phyloP scores from a whole-genome alignment of 2,113 vertebrate genomes.

The Taxidea taxus region DNA sequence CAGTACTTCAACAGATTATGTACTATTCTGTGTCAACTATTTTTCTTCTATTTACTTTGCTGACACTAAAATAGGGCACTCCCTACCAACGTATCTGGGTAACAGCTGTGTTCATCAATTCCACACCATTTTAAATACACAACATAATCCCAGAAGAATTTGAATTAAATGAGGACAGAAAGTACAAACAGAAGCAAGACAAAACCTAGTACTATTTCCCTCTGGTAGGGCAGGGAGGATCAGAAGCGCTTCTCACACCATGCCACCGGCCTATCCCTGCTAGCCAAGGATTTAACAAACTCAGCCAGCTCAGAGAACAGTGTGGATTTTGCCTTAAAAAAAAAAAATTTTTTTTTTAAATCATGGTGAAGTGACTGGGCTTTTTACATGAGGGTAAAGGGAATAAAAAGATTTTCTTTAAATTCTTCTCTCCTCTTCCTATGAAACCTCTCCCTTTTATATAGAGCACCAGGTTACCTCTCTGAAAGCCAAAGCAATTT shows the following conservation, averaged over 20 bases:
- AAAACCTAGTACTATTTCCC: neutral
- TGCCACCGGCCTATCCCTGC: neutral
- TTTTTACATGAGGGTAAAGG: conserved; percentile 48
- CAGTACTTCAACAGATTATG: neutral
- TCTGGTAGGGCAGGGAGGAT: neutral
- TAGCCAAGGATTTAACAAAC: conserved; percentile 48
- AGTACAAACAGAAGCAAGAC: conserved; percentile 9
- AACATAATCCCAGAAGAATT: neutral
- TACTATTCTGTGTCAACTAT: neutral
- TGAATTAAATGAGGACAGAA: conserved; percentile 44
- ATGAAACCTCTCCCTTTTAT: conserved; percentile 23
- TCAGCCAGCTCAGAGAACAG: conserved; percentile 32
- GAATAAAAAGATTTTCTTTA: conserved; percentile 61
- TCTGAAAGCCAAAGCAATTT: conserved; percentile 38
- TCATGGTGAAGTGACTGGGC: neutral
- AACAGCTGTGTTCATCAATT: neutral
- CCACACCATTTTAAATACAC: neutral
- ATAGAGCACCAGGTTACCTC: neutral
- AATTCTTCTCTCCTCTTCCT: conserved; percentile 6
- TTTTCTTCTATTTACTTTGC: conserved; percentile 33
- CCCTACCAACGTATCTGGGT: neutral
- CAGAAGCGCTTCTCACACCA: conserved; percentile 8
- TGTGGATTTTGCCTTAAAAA: conserved; percentile 43
- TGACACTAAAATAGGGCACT: neutral
- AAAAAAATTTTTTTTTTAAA: conserved; percentile 2